These are phyloP conservation scores for Nysson spinosus DNA, from an alignment of 2,888 invertebrate genomes.

Conservation along the genomic window DNA sequence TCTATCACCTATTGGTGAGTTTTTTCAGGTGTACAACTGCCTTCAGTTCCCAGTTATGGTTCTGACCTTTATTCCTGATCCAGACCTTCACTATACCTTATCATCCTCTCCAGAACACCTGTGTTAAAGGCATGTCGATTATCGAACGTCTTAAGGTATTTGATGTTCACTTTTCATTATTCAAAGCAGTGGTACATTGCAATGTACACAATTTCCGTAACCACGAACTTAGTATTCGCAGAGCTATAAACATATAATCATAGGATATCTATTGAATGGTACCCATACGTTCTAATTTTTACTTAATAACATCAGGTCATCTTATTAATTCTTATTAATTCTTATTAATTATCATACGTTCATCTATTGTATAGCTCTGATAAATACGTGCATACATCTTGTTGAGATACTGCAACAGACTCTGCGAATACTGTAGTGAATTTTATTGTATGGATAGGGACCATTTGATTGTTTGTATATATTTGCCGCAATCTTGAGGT, in stretches of 20 bases:
- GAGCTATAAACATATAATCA: constrained; percentile 3
- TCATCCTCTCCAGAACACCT: constrained; percentile 13
- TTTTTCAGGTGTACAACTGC: constrained; percentile 56
- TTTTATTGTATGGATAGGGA: constrained; percentile 49
- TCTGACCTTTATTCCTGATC: constrained; percentile 24
- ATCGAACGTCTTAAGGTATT: constrained; percentile 44
- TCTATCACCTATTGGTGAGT: constrained; percentile 53
- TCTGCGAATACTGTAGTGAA: constrained; percentile 40
- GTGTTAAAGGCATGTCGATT: constrained; percentile 60
- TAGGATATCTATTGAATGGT: neutral
- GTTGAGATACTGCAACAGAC: too few species aligned
- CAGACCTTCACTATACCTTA: constrained; percentile 8
- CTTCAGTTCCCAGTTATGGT: constrained; percentile 37
- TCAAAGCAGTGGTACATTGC: constrained; percentile 3
- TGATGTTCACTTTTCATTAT: constrained; percentile 56
- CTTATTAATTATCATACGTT: too few species aligned
- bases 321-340: too few species aligned
- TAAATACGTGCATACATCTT: too few species aligned
- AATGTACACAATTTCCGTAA: constrained; percentile 15
- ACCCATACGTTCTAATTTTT: constrained; percentile 13
- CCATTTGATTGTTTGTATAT: constrained; percentile 58
- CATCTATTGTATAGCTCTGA: constrained; percentile 1
- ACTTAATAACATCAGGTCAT: too few species aligned
- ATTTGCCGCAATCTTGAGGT: constrained; percentile 37
- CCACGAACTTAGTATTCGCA: constrained; percentile 40